Conservation (phyloP, 2,888 invertebrate species). For the Lithophane ornitopus region DNA sequence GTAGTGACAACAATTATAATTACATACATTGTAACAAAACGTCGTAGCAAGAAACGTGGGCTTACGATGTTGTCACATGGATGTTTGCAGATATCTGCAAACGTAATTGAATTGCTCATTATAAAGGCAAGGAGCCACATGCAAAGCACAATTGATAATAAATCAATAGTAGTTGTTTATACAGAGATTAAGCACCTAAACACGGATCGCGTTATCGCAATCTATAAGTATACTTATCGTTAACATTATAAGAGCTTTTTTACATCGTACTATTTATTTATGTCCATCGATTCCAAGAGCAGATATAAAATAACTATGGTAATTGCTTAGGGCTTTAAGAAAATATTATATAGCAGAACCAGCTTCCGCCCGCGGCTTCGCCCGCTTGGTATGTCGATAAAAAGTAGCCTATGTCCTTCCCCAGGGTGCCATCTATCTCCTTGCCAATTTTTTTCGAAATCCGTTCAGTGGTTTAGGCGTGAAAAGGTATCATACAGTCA, state of each 20-base stretch:
- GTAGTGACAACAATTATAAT: constrained; percentile 14
- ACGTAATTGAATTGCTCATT: constrained; percentile 59
- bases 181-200: constrained; percentile 49
- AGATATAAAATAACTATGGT: constrained; percentile 7
- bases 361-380: too few relatives aligned
- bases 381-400: too few relatives aligned
- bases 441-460: too few relatives aligned
- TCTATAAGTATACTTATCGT: constrained; percentile 43
- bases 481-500: too few relatives aligned
- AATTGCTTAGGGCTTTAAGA: neutral
- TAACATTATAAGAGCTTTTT: constrained; percentile 45
- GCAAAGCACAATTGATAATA: constrained; percentile 60
- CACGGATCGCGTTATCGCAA: constrained; percentile 37
- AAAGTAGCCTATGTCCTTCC: too few relatives aligned
- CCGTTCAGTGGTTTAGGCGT: too few relatives aligned
- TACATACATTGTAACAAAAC: constrained; percentile 34
- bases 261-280: constrained; percentile 15
- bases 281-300: constrained; percentile 14
- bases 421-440: too few relatives aligned
- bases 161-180: constrained; percentile 48
- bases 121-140: constrained; percentile 53
- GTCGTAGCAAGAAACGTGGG: constrained; percentile 34
- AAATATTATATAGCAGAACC: too few relatives aligned
- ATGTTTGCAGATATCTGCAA: constrained; percentile 35
- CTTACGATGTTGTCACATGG: constrained; percentile 36